phyloP scores from a whole-genome alignment of 2,113 vertebrate species.

The Boleophthalmus pectinirostris region DNA sequence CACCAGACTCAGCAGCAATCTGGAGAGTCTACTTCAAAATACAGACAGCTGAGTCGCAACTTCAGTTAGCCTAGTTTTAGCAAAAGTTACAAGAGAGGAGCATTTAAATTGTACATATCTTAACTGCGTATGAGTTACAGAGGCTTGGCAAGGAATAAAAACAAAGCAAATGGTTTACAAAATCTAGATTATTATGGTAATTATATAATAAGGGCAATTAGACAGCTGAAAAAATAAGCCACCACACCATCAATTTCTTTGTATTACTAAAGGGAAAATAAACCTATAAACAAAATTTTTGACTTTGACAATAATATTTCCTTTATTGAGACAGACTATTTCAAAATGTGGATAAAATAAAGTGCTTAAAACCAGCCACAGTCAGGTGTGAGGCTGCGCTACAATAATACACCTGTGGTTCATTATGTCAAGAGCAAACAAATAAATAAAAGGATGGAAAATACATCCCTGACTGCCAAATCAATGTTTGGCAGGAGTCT shows the following conservation, averaged over 20 bases:
- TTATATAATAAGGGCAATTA: too few species aligned
- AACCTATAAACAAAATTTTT: too few species aligned
- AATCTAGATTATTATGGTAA: too few species aligned
- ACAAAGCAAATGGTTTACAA: too few species aligned
- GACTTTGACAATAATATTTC: too few species aligned
- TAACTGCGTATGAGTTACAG: not conserved
- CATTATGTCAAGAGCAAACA: slow-evolving; percentile 5
- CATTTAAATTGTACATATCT: not conserved
- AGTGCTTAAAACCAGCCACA: not conserved
- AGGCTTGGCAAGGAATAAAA: too few species aligned
- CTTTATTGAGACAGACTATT: not conserved
- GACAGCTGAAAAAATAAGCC: too few species aligned
- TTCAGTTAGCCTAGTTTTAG: not conserved
- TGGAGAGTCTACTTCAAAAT: slow-evolving; percentile 27
- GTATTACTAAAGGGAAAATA: too few species aligned
- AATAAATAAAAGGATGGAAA: slow-evolving; percentile 6
- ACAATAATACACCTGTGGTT: not conserved
- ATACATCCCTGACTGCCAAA: not conserved
- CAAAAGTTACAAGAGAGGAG: not conserved
- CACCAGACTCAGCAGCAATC: slow-evolving; percentile 38
- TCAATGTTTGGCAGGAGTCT: not conserved
- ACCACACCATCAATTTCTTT: too few species aligned
- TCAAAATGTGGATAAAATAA: not conserved
- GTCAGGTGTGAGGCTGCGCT: not conserved
- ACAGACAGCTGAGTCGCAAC: not conserved